A percentile compares a stretch with the other conserved stretches of the same genome.
Conservation (phyloP, 2,888 invertebrate species). For the Laspeyria flexula region DNA sequence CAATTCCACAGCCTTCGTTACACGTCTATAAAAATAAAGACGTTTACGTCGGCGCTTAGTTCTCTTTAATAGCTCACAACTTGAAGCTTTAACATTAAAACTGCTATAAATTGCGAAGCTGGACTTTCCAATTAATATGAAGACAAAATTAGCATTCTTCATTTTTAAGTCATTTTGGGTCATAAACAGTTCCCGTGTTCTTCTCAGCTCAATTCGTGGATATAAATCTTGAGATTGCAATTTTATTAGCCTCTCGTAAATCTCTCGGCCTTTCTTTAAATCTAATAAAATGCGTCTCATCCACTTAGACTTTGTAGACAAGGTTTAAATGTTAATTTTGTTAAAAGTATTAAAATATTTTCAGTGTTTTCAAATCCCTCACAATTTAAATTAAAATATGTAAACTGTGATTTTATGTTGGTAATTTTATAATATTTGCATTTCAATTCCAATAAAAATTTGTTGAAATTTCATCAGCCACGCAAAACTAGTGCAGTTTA, state of each 20-base stretch:
- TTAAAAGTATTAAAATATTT: constrained; percentile 34
- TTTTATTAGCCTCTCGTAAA: constrained; percentile 54
- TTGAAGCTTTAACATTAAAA: constrained; percentile 1
- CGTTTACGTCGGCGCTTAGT: constrained; percentile 8
- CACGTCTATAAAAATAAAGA: neutral
- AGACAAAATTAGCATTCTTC: constrained; percentile 32
- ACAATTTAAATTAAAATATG: no score
- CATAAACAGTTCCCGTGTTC: constrained; percentile 5
- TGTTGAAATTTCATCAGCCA: no score
- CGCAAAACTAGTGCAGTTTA: no score
- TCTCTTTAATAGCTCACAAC: constrained; percentile 1
- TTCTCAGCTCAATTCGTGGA: constrained; percentile 22
- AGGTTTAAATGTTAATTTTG: constrained; percentile 45
- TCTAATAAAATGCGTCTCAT: constrained; percentile 51
- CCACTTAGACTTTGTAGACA: constrained; percentile 33
- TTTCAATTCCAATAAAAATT: no score
- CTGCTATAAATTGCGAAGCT: constrained; percentile 15
- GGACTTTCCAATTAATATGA: constrained; percentile 27
- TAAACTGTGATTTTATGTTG: no score
- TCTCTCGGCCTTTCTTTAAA: constrained; percentile 35
- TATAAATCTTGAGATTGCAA: constrained; percentile 43
- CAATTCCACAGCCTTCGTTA: neutral
- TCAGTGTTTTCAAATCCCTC: constrained; percentile 12
- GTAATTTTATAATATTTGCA: no score
- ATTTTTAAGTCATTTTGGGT: constrained; percentile 22